phyloP scores from a whole-genome alignment of 2,113 vertebrate genomes.

The Circaetus gallicus region DNA sequence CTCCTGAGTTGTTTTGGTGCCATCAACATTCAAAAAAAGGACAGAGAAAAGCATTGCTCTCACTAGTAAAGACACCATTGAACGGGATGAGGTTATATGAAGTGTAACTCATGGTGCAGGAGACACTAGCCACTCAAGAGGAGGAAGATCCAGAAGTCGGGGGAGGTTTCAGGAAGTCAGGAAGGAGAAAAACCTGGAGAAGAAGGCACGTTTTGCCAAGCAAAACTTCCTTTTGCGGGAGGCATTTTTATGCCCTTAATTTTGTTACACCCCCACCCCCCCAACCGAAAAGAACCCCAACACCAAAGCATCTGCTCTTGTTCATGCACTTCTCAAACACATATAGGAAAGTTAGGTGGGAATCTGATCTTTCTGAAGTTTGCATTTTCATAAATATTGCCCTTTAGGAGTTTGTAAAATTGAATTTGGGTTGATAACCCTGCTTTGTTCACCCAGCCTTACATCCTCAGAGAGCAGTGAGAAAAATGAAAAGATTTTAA shows the following conservation, averaged over 20 bases:
- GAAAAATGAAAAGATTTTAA: slow-evolving; percentile 53
- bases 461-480: neutral
- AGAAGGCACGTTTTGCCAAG: neutral
- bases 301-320: neutral
- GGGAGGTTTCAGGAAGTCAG: neutral
- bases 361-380: slow-evolving; percentile 22
- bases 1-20: neutral
- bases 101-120: neutral
- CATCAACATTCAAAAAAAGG: neutral
- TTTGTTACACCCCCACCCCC: neutral
- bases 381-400: slow-evolving; percentile 53
- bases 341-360: neutral
- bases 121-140: neutral
- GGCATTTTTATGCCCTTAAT: neutral
- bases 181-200: neutral
- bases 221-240: neutral
- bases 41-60: neutral
- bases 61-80: neutral
- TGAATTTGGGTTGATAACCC: slow-evolving; percentile 45
- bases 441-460: slow-evolving; percentile 53
- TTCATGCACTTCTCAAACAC: neutral
- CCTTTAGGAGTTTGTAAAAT: slow-evolving; percentile 26
- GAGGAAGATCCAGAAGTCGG: neutral
- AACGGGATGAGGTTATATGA: neutral
- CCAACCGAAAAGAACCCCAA: neutral